Base-by-base conservation (phyloP, 2,797 vertebrate species). In the Oreonectes daqikongensis region DNA sequence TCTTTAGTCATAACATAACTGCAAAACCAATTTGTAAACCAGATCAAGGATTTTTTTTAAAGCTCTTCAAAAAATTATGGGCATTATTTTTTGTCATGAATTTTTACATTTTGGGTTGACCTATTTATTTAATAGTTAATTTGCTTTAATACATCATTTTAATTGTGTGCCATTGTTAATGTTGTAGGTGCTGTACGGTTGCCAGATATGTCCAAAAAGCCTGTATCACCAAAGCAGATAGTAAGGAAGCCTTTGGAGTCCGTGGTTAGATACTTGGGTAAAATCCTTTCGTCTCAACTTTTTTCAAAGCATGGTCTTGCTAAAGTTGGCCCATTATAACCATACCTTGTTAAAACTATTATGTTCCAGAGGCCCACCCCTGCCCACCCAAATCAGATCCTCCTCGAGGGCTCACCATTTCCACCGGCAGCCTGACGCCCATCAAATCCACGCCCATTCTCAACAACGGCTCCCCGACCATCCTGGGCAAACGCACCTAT, bases 391-490 rank as follows among this genome's bases (percentile, higher is more conserved):
- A 96, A 87, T 92, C 92, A 22, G 94, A 96, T 64, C 94, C 93
- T 0, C 92, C 91, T 44, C 95, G 95, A 63, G 94, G 90, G 52
- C 84, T 87, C 46, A 92, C 95, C 71, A 94, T 96, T 80, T 94
- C 94, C 63, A 95, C 94, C 32, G 93, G 90, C 82, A 94, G 88
- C 87, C 91, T 98, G 90, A 95, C 95, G 20, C 97, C 96, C 75
- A 95, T 96, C 55, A 98, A 98, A 87, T 88, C 95, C 22, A 90
- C 94, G 0, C 95, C 97, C 40, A 96, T 98, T 85, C 96, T 99
- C 85, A 99, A 97, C 91, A 97, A 94, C 14, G 96, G 97, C 84
- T 99, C 97, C 0, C 97, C 97, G 59, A 98, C 97, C 86, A 99
- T 99, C 89, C 91, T 99, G 87, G 97, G 97, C 79, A 99, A 99